A percentile compares a stretch with the other conserved stretches of the same genome.
These are phyloP conservation scores for Procavia capensis DNA, from an alignment of 2,113 vertebrate species.

Conservation along the genomic window DNA sequence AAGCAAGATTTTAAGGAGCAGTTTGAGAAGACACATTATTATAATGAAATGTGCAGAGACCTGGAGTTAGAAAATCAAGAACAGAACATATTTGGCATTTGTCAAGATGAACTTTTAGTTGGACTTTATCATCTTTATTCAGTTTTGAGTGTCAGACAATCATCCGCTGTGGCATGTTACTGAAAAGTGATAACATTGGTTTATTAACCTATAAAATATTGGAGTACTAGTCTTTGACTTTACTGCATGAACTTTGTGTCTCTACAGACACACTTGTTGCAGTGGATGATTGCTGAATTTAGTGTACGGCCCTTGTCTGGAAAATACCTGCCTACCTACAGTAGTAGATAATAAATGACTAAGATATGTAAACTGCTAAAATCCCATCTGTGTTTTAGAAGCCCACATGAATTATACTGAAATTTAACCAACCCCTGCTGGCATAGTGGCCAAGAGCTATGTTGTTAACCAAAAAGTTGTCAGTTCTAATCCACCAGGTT, in stretches of 20 bases:
- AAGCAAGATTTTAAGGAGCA: neutral
- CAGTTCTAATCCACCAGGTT: too few relatives aligned
- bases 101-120: neutral
- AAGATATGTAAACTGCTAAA: neutral
- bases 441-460: too few relatives aligned
- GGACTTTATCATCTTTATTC: neutral
- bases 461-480: too few relatives aligned
- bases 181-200: neutral
- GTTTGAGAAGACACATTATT: neutral
- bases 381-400: neutral
- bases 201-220: neutral
- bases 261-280: neutral
- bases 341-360: neutral
- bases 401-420: neutral
- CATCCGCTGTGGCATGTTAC: accelerated
- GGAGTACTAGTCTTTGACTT: neutral
- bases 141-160: neutral
- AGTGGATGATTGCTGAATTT: neutral
- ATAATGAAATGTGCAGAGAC: neutral
- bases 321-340: neutral
- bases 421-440: too few relatives aligned
- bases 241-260: neutral
- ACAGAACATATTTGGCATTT: neutral
- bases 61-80: neutral
- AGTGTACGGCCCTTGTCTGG: neutral